Evolutionary conservation across 2,797 vertebrate species (phyloP).

Genomic region (Melanotaenia pygmaea): DNA sequence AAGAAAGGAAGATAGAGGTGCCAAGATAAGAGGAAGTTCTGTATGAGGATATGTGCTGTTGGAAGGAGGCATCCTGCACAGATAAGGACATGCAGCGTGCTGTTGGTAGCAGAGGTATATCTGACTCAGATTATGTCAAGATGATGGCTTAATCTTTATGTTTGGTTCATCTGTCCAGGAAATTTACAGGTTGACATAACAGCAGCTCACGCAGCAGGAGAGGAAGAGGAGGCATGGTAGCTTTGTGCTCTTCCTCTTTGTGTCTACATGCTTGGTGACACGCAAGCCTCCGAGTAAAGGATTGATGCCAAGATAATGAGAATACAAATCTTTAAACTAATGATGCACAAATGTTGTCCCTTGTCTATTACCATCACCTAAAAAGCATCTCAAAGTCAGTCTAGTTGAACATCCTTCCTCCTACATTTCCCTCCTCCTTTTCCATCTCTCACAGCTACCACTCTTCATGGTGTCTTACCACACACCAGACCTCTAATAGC

Average conservation of each 20-base stretch:
- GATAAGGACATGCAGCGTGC: slow-evolving; percentile 50
- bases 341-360: slow-evolving; percentile 27
- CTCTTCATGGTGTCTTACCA: slow-evolving; percentile 62
- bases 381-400: slow-evolving; percentile 57
- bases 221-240: slow-evolving; percentile 14
- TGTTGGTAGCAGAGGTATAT: slow-evolving; percentile 66
- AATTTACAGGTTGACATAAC: slow-evolving; percentile 75
- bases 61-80: slow-evolving; percentile 36
- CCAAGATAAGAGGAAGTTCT: slow-evolving; percentile 36
- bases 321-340: slow-evolving; percentile 33
- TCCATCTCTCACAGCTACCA: slow-evolving; percentile 35
- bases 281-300: background rate
- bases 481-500: slow-evolving; percentile 65
- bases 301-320: slow-evolving; percentile 46
- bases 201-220: slow-evolving; percentile 26
- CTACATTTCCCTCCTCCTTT: slow-evolving; percentile 13
- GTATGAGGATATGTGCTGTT: slow-evolving; percentile 36
- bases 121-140: slow-evolving; percentile 76
- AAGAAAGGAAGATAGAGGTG: slow-evolving; percentile 25
- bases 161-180: slow-evolving; percentile 75
- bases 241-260: background rate
- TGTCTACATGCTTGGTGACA: background rate
- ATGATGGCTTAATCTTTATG: slow-evolving; percentile 80
- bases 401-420: slow-evolving; percentile 23
- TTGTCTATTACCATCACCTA: slow-evolving; percentile 46